A percentile compares a stretch with the other conserved stretches of the same genome.
These are phyloP conservation scores for Chromobotia macracanthus DNA, from an alignment of 2,797 vertebrate species.

Conservation along the genomic window DNA sequence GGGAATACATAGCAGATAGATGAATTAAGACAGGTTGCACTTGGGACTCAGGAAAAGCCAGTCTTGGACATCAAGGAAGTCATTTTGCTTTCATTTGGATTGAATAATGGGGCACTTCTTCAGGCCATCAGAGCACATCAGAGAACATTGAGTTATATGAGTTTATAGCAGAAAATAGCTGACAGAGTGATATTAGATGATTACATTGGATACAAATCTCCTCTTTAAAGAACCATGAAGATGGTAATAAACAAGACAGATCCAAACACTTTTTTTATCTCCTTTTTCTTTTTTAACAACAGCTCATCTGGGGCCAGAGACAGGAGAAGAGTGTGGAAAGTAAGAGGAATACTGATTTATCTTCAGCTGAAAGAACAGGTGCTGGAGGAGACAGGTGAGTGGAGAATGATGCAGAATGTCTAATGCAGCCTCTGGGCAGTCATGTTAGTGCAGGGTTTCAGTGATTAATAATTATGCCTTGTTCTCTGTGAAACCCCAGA, in stretches of 20 bases:
- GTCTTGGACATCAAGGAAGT: conserved; percentile 59
- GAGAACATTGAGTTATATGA: conserved; percentile 62
- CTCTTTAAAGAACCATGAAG: conserved; percentile 69
- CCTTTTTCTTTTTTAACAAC: conserved; percentile 43
- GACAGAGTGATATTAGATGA: conserved; percentile 70
- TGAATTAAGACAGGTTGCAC: conserved; percentile 56
- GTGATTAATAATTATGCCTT: conserved; percentile 70
- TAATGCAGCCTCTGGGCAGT: conserved; percentile 66
- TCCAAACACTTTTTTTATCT: conserved; percentile 51
- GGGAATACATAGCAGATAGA: conserved; percentile 33
- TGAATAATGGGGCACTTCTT: conserved; percentile 70
- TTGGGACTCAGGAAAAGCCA: conserved; percentile 56
- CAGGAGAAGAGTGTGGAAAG: conserved; percentile 52
- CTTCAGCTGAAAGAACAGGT: conserved; percentile 64
- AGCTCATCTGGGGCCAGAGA: conserved; percentile 59
- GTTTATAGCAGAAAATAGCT: conserved; percentile 66
- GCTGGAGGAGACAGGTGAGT: conserved; percentile 69
- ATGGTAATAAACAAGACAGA: conserved; percentile 71
- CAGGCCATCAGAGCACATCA: conserved; percentile 63
- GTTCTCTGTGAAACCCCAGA: conserved; percentile 35
- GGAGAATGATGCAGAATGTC: conserved; percentile 67
- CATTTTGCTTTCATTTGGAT: conserved; percentile 66
- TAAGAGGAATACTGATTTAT: conserved; percentile 72
- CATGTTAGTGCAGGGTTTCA: conserved; percentile 62
- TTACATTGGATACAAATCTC: conserved; percentile 71